Evolutionary conservation across 2,888 invertebrate species (phyloP).

Genomic region (Endomychus coccineus): DNA sequence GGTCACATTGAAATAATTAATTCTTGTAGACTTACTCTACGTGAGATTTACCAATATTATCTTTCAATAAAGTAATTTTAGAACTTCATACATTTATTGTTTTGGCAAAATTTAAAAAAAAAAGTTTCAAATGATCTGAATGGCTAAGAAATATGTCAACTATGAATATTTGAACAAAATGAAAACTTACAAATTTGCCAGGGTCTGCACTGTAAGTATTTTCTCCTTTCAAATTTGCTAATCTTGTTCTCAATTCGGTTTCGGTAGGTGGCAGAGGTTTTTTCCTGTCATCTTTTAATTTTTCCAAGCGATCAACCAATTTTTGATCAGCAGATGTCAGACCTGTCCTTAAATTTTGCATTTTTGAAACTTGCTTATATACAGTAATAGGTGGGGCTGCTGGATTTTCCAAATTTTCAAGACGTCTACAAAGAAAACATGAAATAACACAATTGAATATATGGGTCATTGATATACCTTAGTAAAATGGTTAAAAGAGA

Average conservation of each 20-base stretch:
- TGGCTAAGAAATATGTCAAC: too few relatives aligned
- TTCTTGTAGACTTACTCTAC: too few relatives aligned
- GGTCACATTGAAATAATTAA: too few relatives aligned
- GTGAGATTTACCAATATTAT: too few relatives aligned
- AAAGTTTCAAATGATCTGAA: too few relatives aligned
- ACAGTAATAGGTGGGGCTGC: slow-evolving; percentile 50
- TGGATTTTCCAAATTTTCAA: slow-evolving; percentile 51
- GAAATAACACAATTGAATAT: too few relatives aligned
- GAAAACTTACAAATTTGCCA: slow-evolving; percentile 34
- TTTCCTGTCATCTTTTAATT: slow-evolving; percentile 54
- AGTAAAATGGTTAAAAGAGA: slow-evolving; percentile 8
- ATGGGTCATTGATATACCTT: slow-evolving; percentile 11
- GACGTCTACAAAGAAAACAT: slow-evolving; percentile 35
- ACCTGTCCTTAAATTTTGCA: slow-evolving; percentile 39
- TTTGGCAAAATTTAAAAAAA: too few relatives aligned
- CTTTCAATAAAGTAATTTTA: too few relatives aligned
- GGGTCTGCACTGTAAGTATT: slow-evolving; percentile 38
- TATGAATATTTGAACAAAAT: too few relatives aligned
- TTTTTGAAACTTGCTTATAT: slow-evolving; percentile 43
- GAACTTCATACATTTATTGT: too few relatives aligned
- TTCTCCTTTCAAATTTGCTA: slow-evolving; percentile 62
- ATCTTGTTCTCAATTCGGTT: slow-evolving; percentile 56
- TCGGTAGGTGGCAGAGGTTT: slow-evolving; percentile 50
- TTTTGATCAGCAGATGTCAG: slow-evolving; percentile 51
- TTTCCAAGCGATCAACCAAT: slow-evolving; percentile 59